Evolutionary conservation across 2,888 invertebrate species (phyloP).

Genomic region (Chrysolina haemoptera): DNA sequence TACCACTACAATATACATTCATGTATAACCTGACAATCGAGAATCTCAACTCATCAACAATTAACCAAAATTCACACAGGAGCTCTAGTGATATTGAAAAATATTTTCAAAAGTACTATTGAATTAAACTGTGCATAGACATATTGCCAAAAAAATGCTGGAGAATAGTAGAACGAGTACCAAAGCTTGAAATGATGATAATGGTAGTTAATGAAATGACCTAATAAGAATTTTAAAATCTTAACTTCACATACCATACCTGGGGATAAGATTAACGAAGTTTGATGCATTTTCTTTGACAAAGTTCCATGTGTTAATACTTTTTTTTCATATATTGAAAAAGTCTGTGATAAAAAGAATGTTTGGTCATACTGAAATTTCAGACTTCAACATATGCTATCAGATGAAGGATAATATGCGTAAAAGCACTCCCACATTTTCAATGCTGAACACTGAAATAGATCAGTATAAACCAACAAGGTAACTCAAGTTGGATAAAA

Average conservation of each 20-base stretch:
- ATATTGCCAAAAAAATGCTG: conserved; percentile 39
- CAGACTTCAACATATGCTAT: not conserved
- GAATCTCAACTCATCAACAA: not conserved
- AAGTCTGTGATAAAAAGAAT: not conserved
- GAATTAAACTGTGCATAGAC: conserved; percentile 14
- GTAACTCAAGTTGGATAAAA: not conserved
- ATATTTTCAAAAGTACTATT: not conserved
- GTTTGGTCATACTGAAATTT: not conserved
- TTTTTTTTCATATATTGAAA: not conserved
- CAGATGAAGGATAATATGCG: not conserved
- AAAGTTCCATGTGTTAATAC: conserved; percentile 11
- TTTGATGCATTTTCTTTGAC: conserved; percentile 3
- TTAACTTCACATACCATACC: conserved; percentile 26
- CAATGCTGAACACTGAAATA: conserved; percentile 10
- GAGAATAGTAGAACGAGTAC: conserved; percentile 16
- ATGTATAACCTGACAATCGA: too few species aligned
- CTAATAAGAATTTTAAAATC: not conserved
- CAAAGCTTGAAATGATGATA: not conserved
- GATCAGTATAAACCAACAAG: not conserved
- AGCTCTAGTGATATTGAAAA: not conserved
- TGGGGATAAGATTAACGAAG: not conserved
- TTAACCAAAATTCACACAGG: not conserved
- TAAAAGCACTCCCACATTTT: conserved; percentile 19
- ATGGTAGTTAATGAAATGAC: not conserved
- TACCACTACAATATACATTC: too few species aligned